These are phyloP conservation scores for Antechinus stuartii DNA, from an alignment of 2,113 vertebrate species.

Conservation along the genomic window DNA sequence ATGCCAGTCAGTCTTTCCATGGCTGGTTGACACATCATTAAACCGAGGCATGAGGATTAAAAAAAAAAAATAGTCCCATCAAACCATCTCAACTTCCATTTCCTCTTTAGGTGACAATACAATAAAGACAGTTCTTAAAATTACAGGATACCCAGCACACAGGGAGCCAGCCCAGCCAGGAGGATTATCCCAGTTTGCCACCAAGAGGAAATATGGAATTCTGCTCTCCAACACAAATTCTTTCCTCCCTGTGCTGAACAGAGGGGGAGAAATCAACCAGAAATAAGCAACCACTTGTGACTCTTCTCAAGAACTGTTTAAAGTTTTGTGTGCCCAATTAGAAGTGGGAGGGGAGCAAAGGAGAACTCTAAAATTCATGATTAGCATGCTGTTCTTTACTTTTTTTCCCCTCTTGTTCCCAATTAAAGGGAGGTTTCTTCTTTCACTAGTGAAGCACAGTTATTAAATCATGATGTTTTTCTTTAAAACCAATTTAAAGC, in stretches of 20 bases:
- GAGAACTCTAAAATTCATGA: conserved; percentile 37
- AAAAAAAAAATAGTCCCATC: conserved; percentile 57
- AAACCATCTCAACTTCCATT: conserved; percentile 52
- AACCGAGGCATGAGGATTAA: conserved; percentile 74
- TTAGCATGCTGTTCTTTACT: conserved; percentile 19
- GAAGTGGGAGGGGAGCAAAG: not conserved
- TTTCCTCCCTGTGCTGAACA: not conserved
- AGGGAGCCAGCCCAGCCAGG: conserved; percentile 8
- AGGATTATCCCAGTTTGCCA: conserved; percentile 29
- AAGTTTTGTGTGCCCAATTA: conserved; percentile 43
- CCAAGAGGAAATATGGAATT: not conserved
- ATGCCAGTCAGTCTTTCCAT: conserved; percentile 73
- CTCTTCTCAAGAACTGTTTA: not conserved
- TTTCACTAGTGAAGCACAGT: conserved; percentile 68
- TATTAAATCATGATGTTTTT: conserved; percentile 84
- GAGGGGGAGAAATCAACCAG: not conserved
- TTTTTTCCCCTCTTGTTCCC: conserved; percentile 4
- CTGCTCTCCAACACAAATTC: not conserved
- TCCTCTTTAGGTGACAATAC: conserved; percentile 57
- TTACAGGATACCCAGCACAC: conserved; percentile 35
- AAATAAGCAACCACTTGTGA: conserved; percentile 27
- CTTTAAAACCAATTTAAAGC: conserved; percentile 81
- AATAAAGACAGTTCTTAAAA: conserved; percentile 62
- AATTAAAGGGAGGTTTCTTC: conserved; percentile 72
- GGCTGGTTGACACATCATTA: conserved; percentile 78